Evolutionary conservation across 2,888 invertebrate genomes (phyloP), one percentile per base, ranked within the genome.

Genomic region (Caenorhabditis sulstoni): DNA sequence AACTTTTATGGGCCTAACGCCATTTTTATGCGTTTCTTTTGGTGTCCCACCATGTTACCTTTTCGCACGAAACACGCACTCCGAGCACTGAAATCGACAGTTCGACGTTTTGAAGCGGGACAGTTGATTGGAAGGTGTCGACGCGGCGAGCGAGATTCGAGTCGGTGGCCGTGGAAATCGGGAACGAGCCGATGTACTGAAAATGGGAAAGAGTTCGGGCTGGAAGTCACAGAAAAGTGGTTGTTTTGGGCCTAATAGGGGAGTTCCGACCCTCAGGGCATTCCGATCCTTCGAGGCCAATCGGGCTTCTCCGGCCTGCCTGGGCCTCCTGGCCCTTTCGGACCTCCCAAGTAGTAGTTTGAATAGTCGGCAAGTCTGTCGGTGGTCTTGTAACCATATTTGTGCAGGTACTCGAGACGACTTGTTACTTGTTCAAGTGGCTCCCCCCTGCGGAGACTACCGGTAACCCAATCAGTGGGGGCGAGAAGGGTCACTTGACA

Each of bases 171-270:
- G 59, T 79, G 16, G 81, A 81, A 53, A 84, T 81, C 9, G 84
- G 84, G 39, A 84, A 82, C 20, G 82, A 82, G 64, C 82, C 84
- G 44, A 82, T 29, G 49, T 80, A 82, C 84, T 84, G 81, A 70
- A 82, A 77, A 29, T 5, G 29, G 7, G 29, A 29, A 7, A 29
- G 29, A 29, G 29, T 5, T 3, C 3, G 3, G 29, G 29, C 4
- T 29, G 29, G 29, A n/a, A n/a, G n/a, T n/a, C n/a, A n/a, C n/a
- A n/a, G n/a, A n/a, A n/a, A n/a, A n/a, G n/a, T n/a, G n/a, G n/a
- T n/a, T n/a, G n/a, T n/a, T n/a, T n/a, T n/a, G n/a, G n/a, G n/a
- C n/a, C n/a, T n/a, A n/a, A 57, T 5, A n/a, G n/a, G n/a, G n/a
- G n/a, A n/a, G n/a, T n/a, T n/a, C n/a, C n/a, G n/a, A n/a, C n/a